Base-by-base conservation (phyloP, 2,888 invertebrate species). In the Linyphia triangularis region DNA sequence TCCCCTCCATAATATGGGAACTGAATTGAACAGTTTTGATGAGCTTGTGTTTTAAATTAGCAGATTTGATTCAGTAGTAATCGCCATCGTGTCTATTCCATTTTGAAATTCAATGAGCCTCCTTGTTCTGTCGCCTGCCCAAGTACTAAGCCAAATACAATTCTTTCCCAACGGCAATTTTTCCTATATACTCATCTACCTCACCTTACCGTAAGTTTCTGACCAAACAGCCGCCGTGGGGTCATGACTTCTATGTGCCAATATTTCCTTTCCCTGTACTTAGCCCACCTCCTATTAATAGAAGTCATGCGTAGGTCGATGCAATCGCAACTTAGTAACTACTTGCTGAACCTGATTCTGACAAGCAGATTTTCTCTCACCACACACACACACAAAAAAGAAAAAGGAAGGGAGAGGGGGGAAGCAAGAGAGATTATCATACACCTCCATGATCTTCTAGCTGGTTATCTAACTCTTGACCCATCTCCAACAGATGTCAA, bases 301-400 rank as follows among this genome's bases (percentile, higher is more conserved):
- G 83, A 40, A 24, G 43, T 13, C 16, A 16, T 33, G 16, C 26
- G 59, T 57, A 57, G 30, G 67, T 51, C 51, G 13, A 5, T 6
- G 19, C 67, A 37, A 59, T 51, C 28, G 84, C 72, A 72, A 78
- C 85, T 61, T 30, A 85, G 85, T 78, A 78, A 63, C 72, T 59
- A 79, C 28, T 75, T 69, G 82, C 4, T 37, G 51, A 57, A 72
- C 61, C 70, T 85, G 85, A 33, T 63, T 72, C 33, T 85, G 85
- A 85, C 85, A 85, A 78, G 85, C 28, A 33, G 70, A 43, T 85
- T 79, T 82, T 22, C 19, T 65, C 57, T 59, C 24, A 13, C 59
- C 16, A 13, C 16, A 13, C n/a, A n/a, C 16, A 13, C 51, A 51
- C 16, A 51, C n/a, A n/a, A 51, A 51, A 51, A 51, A 16, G 16